Evolutionary conservation across 2,888 invertebrate species (phyloP).

Genomic region (Calameuta idolon): DNA sequence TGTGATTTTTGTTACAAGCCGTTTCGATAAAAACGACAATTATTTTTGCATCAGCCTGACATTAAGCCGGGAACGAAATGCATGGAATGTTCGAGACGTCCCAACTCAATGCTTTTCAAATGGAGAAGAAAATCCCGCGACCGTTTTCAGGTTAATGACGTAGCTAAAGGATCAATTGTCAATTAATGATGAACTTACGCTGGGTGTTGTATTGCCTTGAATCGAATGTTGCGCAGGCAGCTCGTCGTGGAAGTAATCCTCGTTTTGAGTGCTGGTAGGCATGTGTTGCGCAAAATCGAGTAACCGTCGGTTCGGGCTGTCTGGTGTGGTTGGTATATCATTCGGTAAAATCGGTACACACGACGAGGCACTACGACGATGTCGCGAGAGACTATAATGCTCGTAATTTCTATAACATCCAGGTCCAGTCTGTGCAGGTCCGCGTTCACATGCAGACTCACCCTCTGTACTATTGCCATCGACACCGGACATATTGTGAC

Average conservation of each 20-base stretch:
- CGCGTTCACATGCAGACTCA: slow-evolving; percentile 72
- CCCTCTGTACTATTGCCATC: slow-evolving; percentile 88
- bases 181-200: slow-evolving; percentile 53
- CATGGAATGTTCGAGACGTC: too few species aligned
- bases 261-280: slow-evolving; percentile 57
- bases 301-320: slow-evolving; percentile 62
- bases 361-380: slow-evolving; percentile 70
- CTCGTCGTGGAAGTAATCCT: slow-evolving; percentile 62
- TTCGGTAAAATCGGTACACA: slow-evolving; percentile 61
- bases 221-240: slow-evolving; percentile 58
- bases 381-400: slow-evolving; percentile 70
- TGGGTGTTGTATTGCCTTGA: slow-evolving; percentile 61
- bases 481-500: slow-evolving; percentile 91
- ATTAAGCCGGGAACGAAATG: too few species aligned
- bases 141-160: neutral
- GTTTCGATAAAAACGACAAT: too few species aligned
- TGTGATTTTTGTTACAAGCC: too few species aligned
- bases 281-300: slow-evolving; percentile 64
- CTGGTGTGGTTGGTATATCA: slow-evolving; percentile 61
- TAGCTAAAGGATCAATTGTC: neutral
- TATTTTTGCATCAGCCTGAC: too few species aligned
- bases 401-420: slow-evolving; percentile 86
- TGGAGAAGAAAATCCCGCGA: neutral
- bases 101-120: too few species aligned
- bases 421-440: slow-evolving; percentile 79